phyloP scores from a whole-genome alignment of 2,888 invertebrate species.

The Formica aserva region DNA sequence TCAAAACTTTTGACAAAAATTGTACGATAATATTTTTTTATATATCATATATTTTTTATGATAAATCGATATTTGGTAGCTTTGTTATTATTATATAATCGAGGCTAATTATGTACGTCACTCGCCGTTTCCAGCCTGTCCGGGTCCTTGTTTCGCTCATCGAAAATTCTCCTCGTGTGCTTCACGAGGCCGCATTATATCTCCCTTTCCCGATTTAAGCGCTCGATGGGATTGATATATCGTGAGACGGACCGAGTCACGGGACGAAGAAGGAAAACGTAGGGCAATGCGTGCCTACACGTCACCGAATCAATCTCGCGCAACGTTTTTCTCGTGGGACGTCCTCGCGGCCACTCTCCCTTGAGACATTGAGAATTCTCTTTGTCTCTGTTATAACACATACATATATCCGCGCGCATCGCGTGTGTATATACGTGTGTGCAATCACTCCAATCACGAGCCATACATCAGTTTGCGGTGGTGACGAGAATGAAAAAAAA shows the following conservation, averaged over 20 bases:
- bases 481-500: conserved; percentile 65
- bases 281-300: conserved; percentile 5
- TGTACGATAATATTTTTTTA: background rate
- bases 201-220: conserved; percentile 57
- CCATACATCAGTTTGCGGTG: conserved; percentile 79
- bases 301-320: conserved; percentile 35
- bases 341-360: conserved; percentile 53
- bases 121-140: conserved; percentile 36
- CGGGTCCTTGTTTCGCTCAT: conserved; percentile 73
- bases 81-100: conserved; percentile 63
- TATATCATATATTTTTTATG: background rate
- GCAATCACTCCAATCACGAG: conserved; percentile 81
- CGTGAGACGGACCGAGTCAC: conserved; percentile 56
- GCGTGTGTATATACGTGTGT: background rate
- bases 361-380: conserved; percentile 64
- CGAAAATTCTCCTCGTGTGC: conserved; percentile 41
- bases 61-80: background rate
- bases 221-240: conserved; percentile 79
- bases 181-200: conserved; percentile 48
- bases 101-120: conserved; percentile 55
- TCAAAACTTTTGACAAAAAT: background rate
- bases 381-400: conserved; percentile 16
- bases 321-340: conserved; percentile 67
- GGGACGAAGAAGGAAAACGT: conserved; percentile 53
- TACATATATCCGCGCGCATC: background rate